A percentile compares a stretch with the other conserved stretches of the same genome.
phyloP scores from a whole-genome alignment of 1,140 invertebrate species.

The Bombus ignitus region DNA sequence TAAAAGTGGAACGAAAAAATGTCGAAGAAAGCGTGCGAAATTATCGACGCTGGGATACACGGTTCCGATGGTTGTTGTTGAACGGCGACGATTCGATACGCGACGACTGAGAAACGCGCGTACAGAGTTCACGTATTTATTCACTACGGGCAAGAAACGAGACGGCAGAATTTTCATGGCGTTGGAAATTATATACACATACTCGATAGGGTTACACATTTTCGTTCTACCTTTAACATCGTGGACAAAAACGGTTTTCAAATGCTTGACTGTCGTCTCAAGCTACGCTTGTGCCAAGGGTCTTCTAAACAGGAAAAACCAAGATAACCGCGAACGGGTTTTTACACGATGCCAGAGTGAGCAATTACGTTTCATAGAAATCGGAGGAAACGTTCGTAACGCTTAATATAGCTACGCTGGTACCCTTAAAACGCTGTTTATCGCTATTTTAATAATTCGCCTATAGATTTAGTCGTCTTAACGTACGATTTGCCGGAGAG shows the following conservation, averaged over 20 bases:
- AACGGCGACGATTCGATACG: constrained; percentile 13
- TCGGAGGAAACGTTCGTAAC: constrained; percentile 69
- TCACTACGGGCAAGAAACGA: constrained; percentile 5
- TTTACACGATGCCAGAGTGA: constrained; percentile 44
- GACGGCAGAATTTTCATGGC: constrained; percentile 28
- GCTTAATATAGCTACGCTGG: constrained; percentile 67
- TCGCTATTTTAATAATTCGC: constrained; percentile 66
- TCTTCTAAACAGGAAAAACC: constrained; percentile 21
- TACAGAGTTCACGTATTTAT: background rate
- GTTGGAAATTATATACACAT: constrained; percentile 11
- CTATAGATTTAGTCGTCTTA: constrained; percentile 60
- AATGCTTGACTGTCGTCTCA: background rate
- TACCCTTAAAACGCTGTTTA: constrained; percentile 69
- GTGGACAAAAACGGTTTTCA: constrained; percentile 23
- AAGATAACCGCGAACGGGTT: constrained; percentile 42
- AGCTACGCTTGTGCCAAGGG: constrained; percentile 41
- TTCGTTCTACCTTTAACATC: constrained; percentile 28
- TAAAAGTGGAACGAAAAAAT: constrained; percentile 18
- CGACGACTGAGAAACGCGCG: constrained; percentile 7
- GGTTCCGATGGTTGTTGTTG: background rate
- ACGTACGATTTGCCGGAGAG: constrained; percentile 47
- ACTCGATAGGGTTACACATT: constrained; percentile 4
- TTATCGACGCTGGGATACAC: background rate
- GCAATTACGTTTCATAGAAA: constrained; percentile 49
- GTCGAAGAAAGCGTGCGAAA: background rate